Evolutionary conservation across 2,113 vertebrate genomes (phyloP).

Genomic region (Verasper variegatus): DNA sequence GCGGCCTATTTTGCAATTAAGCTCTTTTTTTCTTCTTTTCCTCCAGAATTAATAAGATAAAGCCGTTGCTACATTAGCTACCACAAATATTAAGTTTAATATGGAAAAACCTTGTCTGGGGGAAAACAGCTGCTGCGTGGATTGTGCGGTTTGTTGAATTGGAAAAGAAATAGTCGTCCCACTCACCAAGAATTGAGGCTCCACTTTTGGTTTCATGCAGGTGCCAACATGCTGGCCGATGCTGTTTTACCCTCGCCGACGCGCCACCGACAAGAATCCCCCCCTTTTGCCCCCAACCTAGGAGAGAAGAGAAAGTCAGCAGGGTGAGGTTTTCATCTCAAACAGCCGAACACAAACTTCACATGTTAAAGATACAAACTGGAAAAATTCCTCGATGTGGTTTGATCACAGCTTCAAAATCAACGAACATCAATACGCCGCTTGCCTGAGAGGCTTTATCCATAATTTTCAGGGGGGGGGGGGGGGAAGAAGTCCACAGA

Average conservation of each 20-base stretch:
- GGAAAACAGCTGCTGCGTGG: constrained; percentile 1
- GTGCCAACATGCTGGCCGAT: constrained; percentile 86
- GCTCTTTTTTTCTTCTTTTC: constrained; percentile 1
- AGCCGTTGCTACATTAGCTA: constrained; percentile 3
- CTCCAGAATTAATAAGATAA: constrained; percentile 23
- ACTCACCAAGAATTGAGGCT: constrained; percentile 89
- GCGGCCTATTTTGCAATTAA: constrained; percentile 22
- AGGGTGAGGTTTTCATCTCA: neutral
- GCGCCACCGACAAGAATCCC: constrained; percentile 60
- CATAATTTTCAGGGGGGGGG: constrained; percentile 18
- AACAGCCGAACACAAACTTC: neutral
- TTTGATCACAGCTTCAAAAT: constrained; percentile 4
- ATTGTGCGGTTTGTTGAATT: neutral
- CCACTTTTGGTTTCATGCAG: constrained; percentile 74
- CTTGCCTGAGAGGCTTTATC: constrained; percentile 4
- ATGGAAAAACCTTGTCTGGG: constrained; percentile 6
- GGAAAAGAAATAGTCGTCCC: neutral
- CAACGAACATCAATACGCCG: neutral
- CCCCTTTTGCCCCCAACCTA: constrained; percentile 80
- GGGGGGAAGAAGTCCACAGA: constrained; percentile 12
- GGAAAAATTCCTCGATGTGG: no score
- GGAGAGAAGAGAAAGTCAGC: constrained; percentile 39
- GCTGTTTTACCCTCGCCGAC: constrained; percentile 73
- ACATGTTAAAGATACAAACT: neutral
- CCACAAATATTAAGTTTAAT: neutral